Conservation (phyloP, 2,113 vertebrate genomes). For the Vulpes vulpes region DNA sequence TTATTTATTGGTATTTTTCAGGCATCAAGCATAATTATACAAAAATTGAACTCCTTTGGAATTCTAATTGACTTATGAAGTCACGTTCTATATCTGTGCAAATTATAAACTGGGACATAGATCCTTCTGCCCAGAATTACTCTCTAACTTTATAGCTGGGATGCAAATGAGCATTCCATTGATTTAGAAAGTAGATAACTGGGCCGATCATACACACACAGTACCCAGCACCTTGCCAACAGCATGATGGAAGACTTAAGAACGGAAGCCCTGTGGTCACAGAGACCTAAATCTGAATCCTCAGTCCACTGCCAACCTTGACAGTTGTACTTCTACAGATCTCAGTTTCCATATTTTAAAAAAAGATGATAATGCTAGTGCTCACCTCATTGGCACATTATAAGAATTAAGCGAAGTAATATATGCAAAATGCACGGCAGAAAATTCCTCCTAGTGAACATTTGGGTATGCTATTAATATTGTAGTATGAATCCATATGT, state of each 20-base stretch:
- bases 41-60: neutral
- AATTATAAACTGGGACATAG: neutral
- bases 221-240: fast-evolving
- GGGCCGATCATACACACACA: fast-evolving
- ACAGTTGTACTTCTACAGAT: neutral
- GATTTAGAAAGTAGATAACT: neutral
- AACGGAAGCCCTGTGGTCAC: too few relatives aligned
- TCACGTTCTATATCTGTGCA: neutral
- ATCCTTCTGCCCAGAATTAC: neutral
- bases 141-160: neutral
- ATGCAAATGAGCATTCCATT: fast-evolving
- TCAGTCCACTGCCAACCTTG: fast-evolving
- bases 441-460: neutral
- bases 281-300: neutral
- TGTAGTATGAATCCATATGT: neutral
- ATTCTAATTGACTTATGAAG: neutral
- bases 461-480: neutral
- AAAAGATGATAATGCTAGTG: too few relatives aligned
- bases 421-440: neutral
- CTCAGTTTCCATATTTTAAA: neutral
- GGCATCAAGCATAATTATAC: neutral
- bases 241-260: fast-evolving
- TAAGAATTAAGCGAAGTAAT: neutral
- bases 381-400: too few relatives aligned
- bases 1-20: neutral